Evolutionary conservation across 2,113 vertebrate genomes (phyloP).

Genomic region (Helogale parvula): DNA sequence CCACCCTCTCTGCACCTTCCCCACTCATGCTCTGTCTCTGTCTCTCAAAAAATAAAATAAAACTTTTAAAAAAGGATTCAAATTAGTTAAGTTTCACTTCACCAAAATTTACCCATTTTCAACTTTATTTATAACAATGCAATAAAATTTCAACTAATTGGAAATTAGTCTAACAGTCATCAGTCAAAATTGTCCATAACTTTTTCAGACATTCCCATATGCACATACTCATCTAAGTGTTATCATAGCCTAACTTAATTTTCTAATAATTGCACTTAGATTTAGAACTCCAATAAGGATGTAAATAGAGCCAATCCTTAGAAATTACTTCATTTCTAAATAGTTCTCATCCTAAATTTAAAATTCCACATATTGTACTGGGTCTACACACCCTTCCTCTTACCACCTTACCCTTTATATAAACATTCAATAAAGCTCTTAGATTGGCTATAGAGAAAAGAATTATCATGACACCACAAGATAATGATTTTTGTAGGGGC

Average conservation of each 20-base stretch:
- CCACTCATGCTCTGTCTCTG: too few relatives aligned
- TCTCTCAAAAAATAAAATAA: too few relatives aligned
- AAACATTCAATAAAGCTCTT: background rate
- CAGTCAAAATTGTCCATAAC: background rate
- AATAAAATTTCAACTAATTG: background rate
- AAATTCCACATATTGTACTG: background rate
- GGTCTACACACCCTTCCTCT: background rate
- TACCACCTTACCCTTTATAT: background rate
- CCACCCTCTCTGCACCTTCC: too few relatives aligned
- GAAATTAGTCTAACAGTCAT: background rate
- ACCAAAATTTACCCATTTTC: background rate
- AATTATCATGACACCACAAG: background rate
- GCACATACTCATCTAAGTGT: background rate
- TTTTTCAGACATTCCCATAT: background rate
- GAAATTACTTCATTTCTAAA: background rate
- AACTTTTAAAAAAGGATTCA: background rate
- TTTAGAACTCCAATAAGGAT: background rate
- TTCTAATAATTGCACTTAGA: background rate
- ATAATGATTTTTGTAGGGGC: background rate
- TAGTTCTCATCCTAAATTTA: background rate
- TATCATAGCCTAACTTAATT: background rate
- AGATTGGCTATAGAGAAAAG: background rate
- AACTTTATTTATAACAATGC: constrained; percentile 8
- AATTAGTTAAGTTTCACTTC: background rate
- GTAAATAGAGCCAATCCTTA: background rate